phyloP scores from a whole-genome alignment of 2,797 vertebrate genomes.

The Acipenser oxyrinchus region DNA sequence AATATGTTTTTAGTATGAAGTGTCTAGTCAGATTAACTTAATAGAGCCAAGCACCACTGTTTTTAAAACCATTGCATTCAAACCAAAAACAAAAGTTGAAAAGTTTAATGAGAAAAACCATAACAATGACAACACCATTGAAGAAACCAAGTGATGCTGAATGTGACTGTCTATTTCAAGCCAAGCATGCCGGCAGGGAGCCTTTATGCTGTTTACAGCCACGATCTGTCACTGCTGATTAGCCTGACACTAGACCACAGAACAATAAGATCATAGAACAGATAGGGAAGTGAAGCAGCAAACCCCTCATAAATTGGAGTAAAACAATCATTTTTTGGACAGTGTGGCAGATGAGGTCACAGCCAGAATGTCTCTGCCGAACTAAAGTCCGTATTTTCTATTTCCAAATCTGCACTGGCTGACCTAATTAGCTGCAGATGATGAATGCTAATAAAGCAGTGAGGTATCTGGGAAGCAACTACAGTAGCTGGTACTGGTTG shows the following conservation, averaged over 20 bases:
- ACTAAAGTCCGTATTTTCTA: conserved; percentile 52
- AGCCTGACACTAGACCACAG: conserved; percentile 65
- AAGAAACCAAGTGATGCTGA: neutral
- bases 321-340: conserved; percentile 60
- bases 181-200: conserved; percentile 28
- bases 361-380: conserved; percentile 52
- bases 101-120: conserved; percentile 6
- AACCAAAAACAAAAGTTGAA: neutral
- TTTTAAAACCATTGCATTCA: no score
- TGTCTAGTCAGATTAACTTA: no score
- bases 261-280: conserved; percentile 65
- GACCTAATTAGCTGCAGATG: conserved; percentile 58
- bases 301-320: conserved; percentile 42
- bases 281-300: conserved; percentile 40
- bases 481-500: conserved; percentile 28
- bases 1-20: no score
- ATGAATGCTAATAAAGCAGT: conserved; percentile 52
- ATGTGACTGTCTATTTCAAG: neutral
- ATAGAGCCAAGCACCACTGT: no score
- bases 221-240: conserved; percentile 63
- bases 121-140: conserved; percentile 15
- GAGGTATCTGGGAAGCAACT: conserved; percentile 54
- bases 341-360: conserved; percentile 51
- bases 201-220: conserved; percentile 56
- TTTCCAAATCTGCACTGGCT: conserved; percentile 49